These are phyloP conservation scores for Catagonus wagneri DNA, from an alignment of 2,113 vertebrate species.

Conservation along the genomic window DNA sequence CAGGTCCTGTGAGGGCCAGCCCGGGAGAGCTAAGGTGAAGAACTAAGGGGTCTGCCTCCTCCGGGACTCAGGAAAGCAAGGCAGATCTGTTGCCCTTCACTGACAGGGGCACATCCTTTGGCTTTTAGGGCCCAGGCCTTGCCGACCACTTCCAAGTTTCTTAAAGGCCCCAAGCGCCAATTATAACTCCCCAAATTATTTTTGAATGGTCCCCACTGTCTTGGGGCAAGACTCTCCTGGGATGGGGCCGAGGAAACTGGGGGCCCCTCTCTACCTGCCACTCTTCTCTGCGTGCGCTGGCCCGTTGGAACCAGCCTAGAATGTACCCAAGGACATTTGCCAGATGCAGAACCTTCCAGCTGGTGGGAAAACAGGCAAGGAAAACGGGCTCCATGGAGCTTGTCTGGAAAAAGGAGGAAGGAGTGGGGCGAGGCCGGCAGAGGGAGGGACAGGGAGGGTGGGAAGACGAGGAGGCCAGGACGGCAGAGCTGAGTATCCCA, in stretches of 20 bases:
- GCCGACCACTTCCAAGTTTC: neutral
- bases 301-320: neutral
- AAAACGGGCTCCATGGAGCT: neutral
- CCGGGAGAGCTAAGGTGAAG: neutral
- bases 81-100: neutral
- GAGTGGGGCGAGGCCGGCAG: too few species aligned
- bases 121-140: neutral
- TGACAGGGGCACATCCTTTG: neutral
- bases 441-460: neutral
- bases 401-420: constrained; percentile 9
- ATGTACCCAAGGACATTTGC: neutral
- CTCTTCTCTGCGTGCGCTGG: neutral
- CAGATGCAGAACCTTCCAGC: constrained; percentile 52
- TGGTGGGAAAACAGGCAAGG: constrained; percentile 39
- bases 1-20: neutral
- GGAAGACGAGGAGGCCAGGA: neutral
- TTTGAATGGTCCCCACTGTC: neutral
- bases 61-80: neutral
- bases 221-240: neutral
- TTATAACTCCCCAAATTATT: neutral
- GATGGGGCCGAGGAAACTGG: neutral
- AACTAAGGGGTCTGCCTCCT: neutral
- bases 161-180: neutral
- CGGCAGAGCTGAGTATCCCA: neutral
- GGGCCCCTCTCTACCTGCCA: neutral